Evolutionary conservation across 2,888 invertebrate genomes (phyloP), one percentile per base, ranked within the genome.

Genomic region (Tortrix viridana): DNA sequence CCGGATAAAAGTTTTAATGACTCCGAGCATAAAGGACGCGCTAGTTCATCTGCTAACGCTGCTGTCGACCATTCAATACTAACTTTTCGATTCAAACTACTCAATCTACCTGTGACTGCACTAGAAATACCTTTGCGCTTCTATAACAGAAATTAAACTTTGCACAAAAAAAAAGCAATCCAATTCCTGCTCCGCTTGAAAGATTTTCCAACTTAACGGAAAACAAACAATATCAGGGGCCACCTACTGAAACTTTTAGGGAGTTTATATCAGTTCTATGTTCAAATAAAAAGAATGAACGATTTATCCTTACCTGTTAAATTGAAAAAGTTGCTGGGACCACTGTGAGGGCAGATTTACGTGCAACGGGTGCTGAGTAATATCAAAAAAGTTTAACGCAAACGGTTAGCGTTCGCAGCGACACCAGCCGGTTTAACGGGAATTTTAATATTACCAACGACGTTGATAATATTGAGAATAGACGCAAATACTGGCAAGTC

Each of bases 241-340:
- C 72, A 74, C 73, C 73, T 79, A 75, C 77, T 74, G 58, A 74
- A 88, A 86, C 76, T 86, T 88, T 81, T 77, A 73, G 73, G 79
- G 82, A 88, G 86, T 88, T 88, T 89, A 88, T 89, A 87, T 88
- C 84, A 87, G 86, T 88, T 89, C 87, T 85, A 86, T 88, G 89
- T 88, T 86, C 86, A 88, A 89, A 89, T 91, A 90, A 89, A 89
- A 89, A 90, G 89, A 89, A 88, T 88, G 85, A 88, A 89, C 88
- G 89, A 89, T 91, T 91, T 92, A 90, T 91, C 86, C 89, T 86
- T 88, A 90, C 89, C 89, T 89, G 90, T 92, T 90, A 90, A 92
- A 92, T 92, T 91, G 91, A 92, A 92, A 92, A 92, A 92, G 91
- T 91, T 92, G 77, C 85, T 72, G 82, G 83, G 85, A 88, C 89